Evolutionary conservation across 2,797 vertebrate species (phyloP).

Genomic region (Telmatherina bonti): DNA sequence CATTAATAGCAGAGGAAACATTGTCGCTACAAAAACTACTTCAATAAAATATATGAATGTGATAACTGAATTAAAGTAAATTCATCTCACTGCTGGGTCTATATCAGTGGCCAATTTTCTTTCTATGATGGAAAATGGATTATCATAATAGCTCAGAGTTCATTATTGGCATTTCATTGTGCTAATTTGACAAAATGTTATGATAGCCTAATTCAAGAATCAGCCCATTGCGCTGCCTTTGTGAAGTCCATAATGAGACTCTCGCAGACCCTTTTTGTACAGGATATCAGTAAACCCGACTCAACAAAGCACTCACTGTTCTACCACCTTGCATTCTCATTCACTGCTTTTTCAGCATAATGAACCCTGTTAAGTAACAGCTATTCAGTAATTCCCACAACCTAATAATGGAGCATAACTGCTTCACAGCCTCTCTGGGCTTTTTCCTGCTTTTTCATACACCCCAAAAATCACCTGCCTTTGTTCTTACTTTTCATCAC

Average conservation of each 20-base stretch:
- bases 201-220: slow-evolving; percentile 37
- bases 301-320: slow-evolving; percentile 42
- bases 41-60: slow-evolving; percentile 13
- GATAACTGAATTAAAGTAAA: slow-evolving; percentile 15
- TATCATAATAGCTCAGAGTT: slow-evolving; percentile 27
- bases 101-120: slow-evolving; percentile 23
- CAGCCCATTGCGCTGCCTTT: slow-evolving; percentile 10
- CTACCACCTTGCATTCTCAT: slow-evolving; percentile 18
- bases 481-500: slow-evolving; percentile 40
- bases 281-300: slow-evolving; percentile 9
- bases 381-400: slow-evolving; percentile 48
- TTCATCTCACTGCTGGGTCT: slow-evolving; percentile 9
- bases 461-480: slow-evolving; percentile 15
- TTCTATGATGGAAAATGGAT: slow-evolving; percentile 35
- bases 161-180: slow-evolving; percentile 42
- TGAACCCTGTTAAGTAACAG: slow-evolving; percentile 63
- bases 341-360: slow-evolving; percentile 50
- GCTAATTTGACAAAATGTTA: slow-evolving; percentile 38
- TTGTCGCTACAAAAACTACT: background rate
- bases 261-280: slow-evolving; percentile 21
- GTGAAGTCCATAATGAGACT: slow-evolving; percentile 43
- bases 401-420: slow-evolving; percentile 52
- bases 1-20: slow-evolving; percentile 6
- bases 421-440: slow-evolving; percentile 20
- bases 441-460: slow-evolving; percentile 31